Evolutionary conservation across 1,140 invertebrate species (phyloP).

Genomic region (Nomia melanderi): DNA sequence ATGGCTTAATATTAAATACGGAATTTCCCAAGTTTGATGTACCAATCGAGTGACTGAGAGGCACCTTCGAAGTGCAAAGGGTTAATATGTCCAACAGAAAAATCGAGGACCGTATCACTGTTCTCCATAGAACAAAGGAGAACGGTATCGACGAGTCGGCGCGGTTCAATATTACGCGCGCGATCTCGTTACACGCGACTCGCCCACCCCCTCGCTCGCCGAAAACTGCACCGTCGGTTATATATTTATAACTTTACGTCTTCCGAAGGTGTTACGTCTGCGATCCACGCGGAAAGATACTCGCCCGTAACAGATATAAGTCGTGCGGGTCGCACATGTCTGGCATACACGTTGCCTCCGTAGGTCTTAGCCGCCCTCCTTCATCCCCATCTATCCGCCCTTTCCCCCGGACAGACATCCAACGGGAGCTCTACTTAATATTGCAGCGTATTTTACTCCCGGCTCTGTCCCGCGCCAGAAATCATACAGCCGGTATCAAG

Average conservation of each 20-base stretch:
- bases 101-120: too few relatives aligned
- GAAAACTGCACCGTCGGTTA: slow-evolving; percentile 27
- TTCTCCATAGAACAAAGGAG: too few relatives aligned
- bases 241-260: slow-evolving; percentile 45
- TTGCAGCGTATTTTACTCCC: slow-evolving; percentile 66
- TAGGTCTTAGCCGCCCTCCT: slow-evolving; percentile 8
- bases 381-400: neutral
- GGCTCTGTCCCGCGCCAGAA: neutral
- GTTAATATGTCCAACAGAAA: too few relatives aligned
- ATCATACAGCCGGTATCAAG: neutral
- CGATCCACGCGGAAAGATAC: slow-evolving; percentile 42
- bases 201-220: neutral
- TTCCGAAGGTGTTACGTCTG: slow-evolving; percentile 35
- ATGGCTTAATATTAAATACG: too few relatives aligned
- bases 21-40: too few relatives aligned
- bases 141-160: neutral
- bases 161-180: slow-evolving; percentile 4
- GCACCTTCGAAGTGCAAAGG: too few relatives aligned
- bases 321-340: slow-evolving; percentile 67
- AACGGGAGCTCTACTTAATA: slow-evolving; percentile 65
- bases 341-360: slow-evolving; percentile 60
- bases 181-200: slow-evolving; percentile 17
- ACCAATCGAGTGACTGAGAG: too few relatives aligned
- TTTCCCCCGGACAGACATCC: slow-evolving; percentile 9
- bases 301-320: slow-evolving; percentile 66